Base-by-base conservation (phyloP, 2,888 invertebrate species). In the Argyra leucocephala region DNA sequence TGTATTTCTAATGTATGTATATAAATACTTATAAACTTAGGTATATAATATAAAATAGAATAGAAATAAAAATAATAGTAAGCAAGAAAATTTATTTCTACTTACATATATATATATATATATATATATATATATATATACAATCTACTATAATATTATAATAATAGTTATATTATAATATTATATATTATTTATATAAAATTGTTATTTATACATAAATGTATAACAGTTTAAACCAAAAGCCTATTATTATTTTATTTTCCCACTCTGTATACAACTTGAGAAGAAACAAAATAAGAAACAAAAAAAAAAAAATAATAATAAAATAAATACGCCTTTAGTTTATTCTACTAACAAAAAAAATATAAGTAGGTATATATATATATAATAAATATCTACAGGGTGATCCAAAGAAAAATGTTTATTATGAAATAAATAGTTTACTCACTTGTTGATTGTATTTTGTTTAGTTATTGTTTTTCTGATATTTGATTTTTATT, bases 231-330 rank as follows among this genome's bases (percentile, higher is more conserved):
- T n/a, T 48, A 48, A 48, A 15, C 48, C 4, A 48, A 37, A 48
- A 48, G 48, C 48, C 48, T 48, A 48, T 48, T 48, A 48, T 48
- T 18, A 48, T 48, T 48, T 48, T 48, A 48, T 48, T 18, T 48
- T 48, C 15, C 15, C 48, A 48, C n/a, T n/a, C n/a, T n/a, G n/a
- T n/a, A n/a, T 48, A 48, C 48, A 48, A 31, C 12, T 31, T 26
- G 9, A 12, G 26, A 7, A 7, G 26, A 26, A 26, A n/a, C n/a
- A n/a, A n/a, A n/a, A n/a, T n/a, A n/a, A n/a, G n/a, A 31, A 31
- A 31, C 3, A 10, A 31, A 31, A 31, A 31, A 31, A 31, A 31
- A 31, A 31, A 31, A 31, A 3, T 31, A 31, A 31, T 2, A 18
- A 18, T 5, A 48, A 48, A 48, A 12, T 18, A 48, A 15, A 5